Conservation (phyloP, 2,113 vertebrate species). For the Pedetes capensis region DNA sequence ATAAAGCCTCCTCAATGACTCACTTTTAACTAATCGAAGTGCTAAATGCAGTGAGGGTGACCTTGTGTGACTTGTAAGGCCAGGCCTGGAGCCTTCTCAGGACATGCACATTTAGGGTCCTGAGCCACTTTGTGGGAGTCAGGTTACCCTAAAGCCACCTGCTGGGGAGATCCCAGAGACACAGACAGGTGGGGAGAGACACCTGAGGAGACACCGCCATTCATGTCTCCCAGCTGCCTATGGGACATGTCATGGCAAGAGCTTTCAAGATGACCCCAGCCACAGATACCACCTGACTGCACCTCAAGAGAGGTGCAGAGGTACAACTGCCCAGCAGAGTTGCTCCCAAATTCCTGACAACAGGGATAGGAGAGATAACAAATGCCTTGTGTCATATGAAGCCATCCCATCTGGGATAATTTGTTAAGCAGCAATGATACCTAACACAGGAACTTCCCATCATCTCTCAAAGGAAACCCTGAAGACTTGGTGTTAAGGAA, state of each 20-base stretch:
- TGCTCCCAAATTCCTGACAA: background rate
- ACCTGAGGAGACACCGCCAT: no score
- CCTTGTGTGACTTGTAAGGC: rapidly evolving
- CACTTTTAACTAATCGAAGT: background rate
- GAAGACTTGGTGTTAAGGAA: background rate
- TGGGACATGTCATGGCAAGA: background rate
- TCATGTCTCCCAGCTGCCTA: background rate
- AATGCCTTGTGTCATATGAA: background rate
- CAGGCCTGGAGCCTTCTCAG: background rate
- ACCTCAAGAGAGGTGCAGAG: background rate
- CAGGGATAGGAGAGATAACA: background rate
- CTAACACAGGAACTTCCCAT: background rate
- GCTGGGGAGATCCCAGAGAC: background rate
- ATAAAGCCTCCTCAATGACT: background rate
- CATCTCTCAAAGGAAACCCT: background rate
- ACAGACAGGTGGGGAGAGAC: background rate
- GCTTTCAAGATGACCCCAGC: background rate
- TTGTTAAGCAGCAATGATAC: background rate
- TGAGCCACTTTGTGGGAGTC: background rate
- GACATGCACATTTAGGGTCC: background rate
- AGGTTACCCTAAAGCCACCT: background rate
- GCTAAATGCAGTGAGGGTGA: rapidly evolving
- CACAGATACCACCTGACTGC: background rate
- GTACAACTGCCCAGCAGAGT: rapidly evolving
- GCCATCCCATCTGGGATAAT: background rate